Evolutionary conservation across 2,113 vertebrate genomes (phyloP).

Genomic region (Cebidichthys violaceus): DNA sequence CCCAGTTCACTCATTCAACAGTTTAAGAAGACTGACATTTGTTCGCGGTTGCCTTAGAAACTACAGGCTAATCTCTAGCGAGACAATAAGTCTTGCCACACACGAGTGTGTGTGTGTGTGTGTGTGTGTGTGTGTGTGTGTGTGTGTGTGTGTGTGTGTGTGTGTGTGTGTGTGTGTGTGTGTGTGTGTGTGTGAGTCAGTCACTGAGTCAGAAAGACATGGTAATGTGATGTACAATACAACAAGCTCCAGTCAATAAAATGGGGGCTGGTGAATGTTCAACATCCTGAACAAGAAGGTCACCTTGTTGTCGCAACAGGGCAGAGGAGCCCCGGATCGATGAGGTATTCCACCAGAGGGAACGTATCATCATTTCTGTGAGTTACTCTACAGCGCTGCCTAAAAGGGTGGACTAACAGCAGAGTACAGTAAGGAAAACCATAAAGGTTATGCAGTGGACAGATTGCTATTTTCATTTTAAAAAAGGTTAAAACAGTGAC

Average conservation of each 20-base stretch:
- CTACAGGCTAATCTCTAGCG: constrained; percentile 24
- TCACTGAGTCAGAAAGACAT: constrained; percentile 41
- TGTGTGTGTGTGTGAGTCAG: constrained; percentile 1
- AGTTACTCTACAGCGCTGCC: neutral
- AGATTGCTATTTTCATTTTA: neutral
- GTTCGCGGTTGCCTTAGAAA: constrained; percentile 53
- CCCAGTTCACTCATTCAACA: constrained; percentile 12
- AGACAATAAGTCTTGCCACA: constrained; percentile 1
- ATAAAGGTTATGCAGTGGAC: constrained; percentile 25
- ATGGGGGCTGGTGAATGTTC: constrained; percentile 21
- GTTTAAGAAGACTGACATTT: constrained; percentile 24
- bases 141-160: constrained; percentile 1
- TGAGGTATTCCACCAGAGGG: constrained; percentile 35
- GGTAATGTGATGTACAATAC: constrained; percentile 33
- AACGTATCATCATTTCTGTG: constrained; percentile 34
- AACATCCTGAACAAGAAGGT: constrained; percentile 56
- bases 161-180: neutral
- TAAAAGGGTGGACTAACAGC: constrained; percentile 4
- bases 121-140: constrained; percentile 9
- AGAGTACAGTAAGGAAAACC: neutral
- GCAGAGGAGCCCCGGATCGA: constrained; percentile 44
- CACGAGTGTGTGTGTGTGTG: neutral
- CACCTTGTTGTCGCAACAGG: constrained; percentile 63
- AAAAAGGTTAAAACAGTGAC: neutral
- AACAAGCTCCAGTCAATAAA: constrained; percentile 37